phyloP scores from a whole-genome alignment of 2,797 vertebrate genomes.

The Rousettus madagascariensis region DNA sequence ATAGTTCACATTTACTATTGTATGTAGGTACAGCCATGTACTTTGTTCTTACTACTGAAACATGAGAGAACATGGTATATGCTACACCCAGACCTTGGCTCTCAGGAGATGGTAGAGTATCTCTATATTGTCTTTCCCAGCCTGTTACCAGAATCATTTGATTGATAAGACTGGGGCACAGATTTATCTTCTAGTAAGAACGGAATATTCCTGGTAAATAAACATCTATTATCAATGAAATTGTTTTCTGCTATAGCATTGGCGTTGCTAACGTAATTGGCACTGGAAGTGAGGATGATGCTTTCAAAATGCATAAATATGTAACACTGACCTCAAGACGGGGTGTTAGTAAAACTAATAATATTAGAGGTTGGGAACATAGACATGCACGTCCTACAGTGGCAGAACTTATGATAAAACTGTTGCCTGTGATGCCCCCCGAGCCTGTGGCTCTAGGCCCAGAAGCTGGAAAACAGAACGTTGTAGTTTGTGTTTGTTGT shows the following conservation, averaged over 20 bases:
- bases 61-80: background rate
- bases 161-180: background rate
- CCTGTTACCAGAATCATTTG: background rate
- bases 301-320: background rate
- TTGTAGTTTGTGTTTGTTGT: conserved; percentile 11
- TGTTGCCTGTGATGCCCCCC: background rate
- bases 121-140: background rate
- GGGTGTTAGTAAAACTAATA: background rate
- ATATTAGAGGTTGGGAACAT: background rate
- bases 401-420: background rate
- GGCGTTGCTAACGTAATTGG: background rate
- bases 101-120: background rate
- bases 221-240: background rate
- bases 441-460: background rate
- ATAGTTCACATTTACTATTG: background rate
- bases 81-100: background rate
- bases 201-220: background rate
- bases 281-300: background rate
- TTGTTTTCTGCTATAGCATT: background rate
- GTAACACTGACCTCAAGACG: background rate
- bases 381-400: background rate
- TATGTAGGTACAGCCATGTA: background rate
- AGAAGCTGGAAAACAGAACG: background rate
- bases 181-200: background rate
- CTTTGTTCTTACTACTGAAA: background rate